Percentiles rank a stretch among this genome's conserved stretches.
These are phyloP conservation scores for Halocynthia roretzi DNA, from an alignment of 23 tunicate genomes.

Conservation along the genomic window DNA sequence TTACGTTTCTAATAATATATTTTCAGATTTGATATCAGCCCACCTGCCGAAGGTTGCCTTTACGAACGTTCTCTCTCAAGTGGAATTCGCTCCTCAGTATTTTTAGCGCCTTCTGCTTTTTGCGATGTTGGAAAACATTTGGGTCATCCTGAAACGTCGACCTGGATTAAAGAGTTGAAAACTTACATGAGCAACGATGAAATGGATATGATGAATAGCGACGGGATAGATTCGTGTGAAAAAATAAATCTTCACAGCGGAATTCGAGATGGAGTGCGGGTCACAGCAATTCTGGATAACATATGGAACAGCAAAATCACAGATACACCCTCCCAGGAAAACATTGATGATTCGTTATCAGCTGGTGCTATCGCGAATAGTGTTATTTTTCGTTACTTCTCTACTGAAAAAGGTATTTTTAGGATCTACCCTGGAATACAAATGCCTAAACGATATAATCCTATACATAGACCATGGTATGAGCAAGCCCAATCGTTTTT, in stretches of 20 bases:
- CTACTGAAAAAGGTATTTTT: slow-evolving; percentile 58
- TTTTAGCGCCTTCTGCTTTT: slow-evolving; percentile 57
- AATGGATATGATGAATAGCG: neutral
- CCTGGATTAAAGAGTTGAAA: neutral
- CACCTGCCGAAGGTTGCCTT: slow-evolving; percentile 23
- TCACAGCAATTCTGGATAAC: slow-evolving; percentile 11
- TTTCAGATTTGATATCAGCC: slow-evolving; percentile 31
- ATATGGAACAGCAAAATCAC: neutral
- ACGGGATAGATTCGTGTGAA: neutral
- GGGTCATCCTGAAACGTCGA: slow-evolving; percentile 31
- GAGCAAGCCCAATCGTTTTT: slow-evolving; percentile 38
- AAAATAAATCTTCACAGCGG: slow-evolving; percentile 3
- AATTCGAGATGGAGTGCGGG: slow-evolving; percentile 16
- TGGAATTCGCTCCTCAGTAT: slow-evolving; percentile 20
- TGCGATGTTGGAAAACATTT: slow-evolving; percentile 44
- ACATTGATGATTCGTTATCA: neutral
- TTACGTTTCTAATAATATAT: neutral
- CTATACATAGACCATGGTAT: slow-evolving; percentile 80
- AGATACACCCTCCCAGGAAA: neutral
- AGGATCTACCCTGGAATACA: slow-evolving; percentile 71
- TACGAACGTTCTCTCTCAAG: slow-evolving; percentile 1
- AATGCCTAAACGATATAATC: slow-evolving; percentile 67
- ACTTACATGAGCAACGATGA: neutral
- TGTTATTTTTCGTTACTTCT: slow-evolving; percentile 58
- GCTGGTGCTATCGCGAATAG: neutral